phyloP scores from a whole-genome alignment of 2,113 vertebrate species.

The Hirundichthys speculiger region DNA sequence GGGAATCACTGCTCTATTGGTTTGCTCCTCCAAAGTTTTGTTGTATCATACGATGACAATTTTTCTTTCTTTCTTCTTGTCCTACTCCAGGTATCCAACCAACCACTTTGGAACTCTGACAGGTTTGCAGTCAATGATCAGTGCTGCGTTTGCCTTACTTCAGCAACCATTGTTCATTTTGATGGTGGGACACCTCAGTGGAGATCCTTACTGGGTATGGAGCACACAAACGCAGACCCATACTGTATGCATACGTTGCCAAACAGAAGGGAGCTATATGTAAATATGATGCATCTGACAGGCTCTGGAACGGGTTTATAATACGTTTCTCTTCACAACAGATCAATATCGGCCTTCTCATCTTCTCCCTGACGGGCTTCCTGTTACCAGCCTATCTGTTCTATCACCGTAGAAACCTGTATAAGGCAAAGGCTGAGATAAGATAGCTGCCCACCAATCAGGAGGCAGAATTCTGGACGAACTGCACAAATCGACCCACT shows the following conservation, averaged over 20 bases:
- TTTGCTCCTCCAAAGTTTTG: no score
- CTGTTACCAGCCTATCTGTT: constrained; percentile 85
- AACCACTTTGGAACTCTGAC: constrained; percentile 90
- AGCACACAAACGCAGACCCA: constrained; percentile 12
- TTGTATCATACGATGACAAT: not conserved
- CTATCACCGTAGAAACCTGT: constrained; percentile 75
- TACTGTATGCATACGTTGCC: no score
- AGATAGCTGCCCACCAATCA: constrained; percentile 15
- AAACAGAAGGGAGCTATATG: no score
- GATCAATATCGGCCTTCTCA: constrained; percentile 81
- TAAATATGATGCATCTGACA: no score
- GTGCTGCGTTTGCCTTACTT: constrained; percentile 85
- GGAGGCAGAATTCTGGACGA: constrained; percentile 26
- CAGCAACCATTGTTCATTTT: constrained; percentile 86
- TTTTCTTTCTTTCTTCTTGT: not conserved
- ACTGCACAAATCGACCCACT: constrained; percentile 34
- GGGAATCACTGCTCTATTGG: no score
- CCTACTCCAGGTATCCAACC: constrained; percentile 82
- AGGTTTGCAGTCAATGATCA: constrained; percentile 87
- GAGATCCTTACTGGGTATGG: constrained; percentile 88
- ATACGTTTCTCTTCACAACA: constrained; percentile 48
- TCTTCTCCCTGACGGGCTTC: constrained; percentile 84
- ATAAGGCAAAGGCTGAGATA: constrained; percentile 49
- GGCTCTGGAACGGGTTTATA: not conserved
- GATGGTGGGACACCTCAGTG: constrained; percentile 82